Percentiles rank a stretch among this genome's conserved stretches.
These are phyloP conservation scores for Tauraco hartlaubi DNA, from an alignment of 2,797 vertebrate species.

Conservation along the genomic window DNA sequence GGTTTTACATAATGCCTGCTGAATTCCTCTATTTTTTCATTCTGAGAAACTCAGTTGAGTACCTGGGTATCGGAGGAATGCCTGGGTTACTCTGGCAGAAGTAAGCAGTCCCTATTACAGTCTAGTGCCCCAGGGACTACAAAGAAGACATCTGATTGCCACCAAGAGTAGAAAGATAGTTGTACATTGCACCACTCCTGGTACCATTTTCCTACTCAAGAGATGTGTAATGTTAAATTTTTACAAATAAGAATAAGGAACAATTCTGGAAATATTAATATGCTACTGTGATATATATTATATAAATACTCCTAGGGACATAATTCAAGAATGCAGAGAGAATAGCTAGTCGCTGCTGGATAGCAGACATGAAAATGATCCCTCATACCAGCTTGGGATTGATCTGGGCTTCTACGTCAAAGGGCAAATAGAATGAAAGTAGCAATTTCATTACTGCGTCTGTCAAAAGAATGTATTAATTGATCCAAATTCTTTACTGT, in stretches of 20 bases:
- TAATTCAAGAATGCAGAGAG: background rate
- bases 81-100: background rate
- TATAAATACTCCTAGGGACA: background rate
- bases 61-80: background rate
- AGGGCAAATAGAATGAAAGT: slow-evolving; percentile 49
- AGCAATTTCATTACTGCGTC: slow-evolving; percentile 44
- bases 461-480: slow-evolving; percentile 69
- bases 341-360: background rate
- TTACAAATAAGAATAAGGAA: background rate
- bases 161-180: background rate
- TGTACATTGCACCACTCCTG: background rate
- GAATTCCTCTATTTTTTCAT: background rate
- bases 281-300: background rate
- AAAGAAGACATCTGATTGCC: background rate
- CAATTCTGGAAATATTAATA: background rate
- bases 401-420: background rate
- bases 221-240: background rate
- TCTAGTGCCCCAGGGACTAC: background rate
- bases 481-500: slow-evolving; percentile 61
- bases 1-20: background rate
- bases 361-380: background rate
- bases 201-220: background rate
- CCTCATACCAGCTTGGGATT: background rate
- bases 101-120: background rate
- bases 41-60: background rate